Conservation (phyloP, 2,113 vertebrate genomes). For the Pygoscelis adeliae region DNA sequence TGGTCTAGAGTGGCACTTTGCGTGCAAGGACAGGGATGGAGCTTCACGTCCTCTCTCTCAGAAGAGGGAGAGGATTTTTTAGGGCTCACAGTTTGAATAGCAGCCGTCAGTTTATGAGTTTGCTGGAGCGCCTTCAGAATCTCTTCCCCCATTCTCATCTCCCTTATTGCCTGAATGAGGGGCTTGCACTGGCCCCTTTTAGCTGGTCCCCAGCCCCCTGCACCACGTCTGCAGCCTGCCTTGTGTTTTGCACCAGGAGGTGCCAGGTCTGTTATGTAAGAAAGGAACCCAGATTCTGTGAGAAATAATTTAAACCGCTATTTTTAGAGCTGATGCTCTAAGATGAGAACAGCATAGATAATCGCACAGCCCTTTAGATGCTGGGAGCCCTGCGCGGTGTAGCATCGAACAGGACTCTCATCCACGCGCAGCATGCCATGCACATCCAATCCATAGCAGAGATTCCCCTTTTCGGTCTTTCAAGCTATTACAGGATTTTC, state of each 20-base stretch:
- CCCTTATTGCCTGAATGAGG: background rate
- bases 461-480: background rate
- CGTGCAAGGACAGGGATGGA: background rate
- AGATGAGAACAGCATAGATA: background rate
- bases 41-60: background rate
- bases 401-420: too few relatives aligned
- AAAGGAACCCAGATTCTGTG: background rate
- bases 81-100: background rate
- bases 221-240: accelerated
- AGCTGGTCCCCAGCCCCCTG: background rate
- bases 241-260: background rate
- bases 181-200: background rate
- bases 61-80: background rate
- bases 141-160: background rate
- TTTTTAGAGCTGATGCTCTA: background rate
- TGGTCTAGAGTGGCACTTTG: background rate
- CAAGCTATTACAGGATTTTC: background rate
- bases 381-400: background rate
- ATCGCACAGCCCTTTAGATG: too few relatives aligned
- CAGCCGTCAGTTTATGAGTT: background rate
- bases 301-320: background rate
- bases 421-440: accelerated
- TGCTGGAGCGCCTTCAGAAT: background rate
- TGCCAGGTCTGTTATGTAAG: background rate
- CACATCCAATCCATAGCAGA: background rate